Base-by-base conservation (phyloP, 2,888 invertebrate species). In the Tillus elongatus region DNA sequence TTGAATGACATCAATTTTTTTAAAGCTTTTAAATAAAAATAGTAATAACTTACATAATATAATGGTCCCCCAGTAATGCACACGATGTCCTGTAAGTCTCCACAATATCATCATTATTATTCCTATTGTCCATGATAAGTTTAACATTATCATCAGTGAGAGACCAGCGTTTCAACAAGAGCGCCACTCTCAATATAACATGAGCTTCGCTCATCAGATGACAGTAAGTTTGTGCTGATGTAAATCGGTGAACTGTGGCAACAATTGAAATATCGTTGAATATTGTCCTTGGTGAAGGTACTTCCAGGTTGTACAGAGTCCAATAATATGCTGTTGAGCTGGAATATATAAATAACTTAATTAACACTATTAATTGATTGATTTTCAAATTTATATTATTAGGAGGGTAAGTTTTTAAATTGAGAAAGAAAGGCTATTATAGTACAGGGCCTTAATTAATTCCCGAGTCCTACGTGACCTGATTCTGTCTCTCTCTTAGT, bases 151-250 rank as follows among this genome's bases (percentile, higher is more conserved):
- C 58, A 6, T 64, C 64, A 2, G 51, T 51, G 33, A 56, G 49
- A n/a, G 48, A 42, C 63, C 63, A 66, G 41, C 56, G 53, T 27
- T 54, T 56, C 13, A 68, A 43, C 32, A 68, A 59, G 29, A 71
- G 56, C 2, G 67, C 62, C 15, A 71, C 56, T 39, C 76, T 64
- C 11, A 85, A 61, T 49, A 83, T 73, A 46, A 81, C 71, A 54
- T 82, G 81, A 3, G 80, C 80, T 61, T 86, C 85, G 49, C 76
- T 74, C 53, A 85, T 64, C 37, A 87, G 65, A 58, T 83, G 81
- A 40, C 76, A 71, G 54, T 83, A 84, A 2, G 80, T 79, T 26
- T 75, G 71, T 2, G 77, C 73, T 44, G 78, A 79, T 1, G 76
- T 72, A 36, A 70, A 70, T 37, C 75, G 71, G 54, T 79, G 77